Evolutionary conservation across 2,797 vertebrate species (phyloP), one percentile per base, ranked within the genome.

Genomic region (Naso thynnoides): DNA sequence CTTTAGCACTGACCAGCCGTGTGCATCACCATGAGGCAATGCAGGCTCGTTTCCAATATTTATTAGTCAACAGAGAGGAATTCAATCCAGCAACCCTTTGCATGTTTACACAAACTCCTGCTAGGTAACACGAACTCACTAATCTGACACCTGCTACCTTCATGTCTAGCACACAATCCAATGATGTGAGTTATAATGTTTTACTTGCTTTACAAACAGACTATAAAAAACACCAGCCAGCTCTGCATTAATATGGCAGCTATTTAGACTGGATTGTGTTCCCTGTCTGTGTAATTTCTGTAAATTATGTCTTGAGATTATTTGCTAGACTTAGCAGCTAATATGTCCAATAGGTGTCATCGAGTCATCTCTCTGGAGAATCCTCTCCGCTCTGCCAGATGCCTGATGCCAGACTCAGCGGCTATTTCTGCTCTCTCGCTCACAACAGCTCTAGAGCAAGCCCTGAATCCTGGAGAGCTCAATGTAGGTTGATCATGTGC

Each of bases 311-410:
- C 52, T 55, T 4, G 70, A 77, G 76, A 86, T 85, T 83, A 86
- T 64, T 38, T 47, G 53, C 61, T 23, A n/a, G n/a, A n/a, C 8
- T 53, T 87, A 72, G 78, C 64, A 63, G 85, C 84, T 89, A 90
- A 90, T 72, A 82, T 54, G 75, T 75, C 64, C 58, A 78, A 74
- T 73, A 78, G 78, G 86, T 61, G 82, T 89, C 86, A 89, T 87
- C 65, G 69, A 81, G 76, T 87, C 84, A 86, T 85, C 72, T 86
- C 84, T 85, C 85, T 78, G 79, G 89, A 92, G 88, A 93, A 79
- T 88, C 92, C 88, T 86, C 92, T 64, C 74, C 45, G 68, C 59
- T 3, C 78, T 93, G 93, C 85, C 88, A 95, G 86, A 95, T 95
- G 90, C 92, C 93, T 90, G 78, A 76, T 18, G 64, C 66, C 78